These are phyloP conservation scores for Cromileptes altivelis DNA, from an alignment of 2,113 vertebrate species.

Conservation along the genomic window DNA sequence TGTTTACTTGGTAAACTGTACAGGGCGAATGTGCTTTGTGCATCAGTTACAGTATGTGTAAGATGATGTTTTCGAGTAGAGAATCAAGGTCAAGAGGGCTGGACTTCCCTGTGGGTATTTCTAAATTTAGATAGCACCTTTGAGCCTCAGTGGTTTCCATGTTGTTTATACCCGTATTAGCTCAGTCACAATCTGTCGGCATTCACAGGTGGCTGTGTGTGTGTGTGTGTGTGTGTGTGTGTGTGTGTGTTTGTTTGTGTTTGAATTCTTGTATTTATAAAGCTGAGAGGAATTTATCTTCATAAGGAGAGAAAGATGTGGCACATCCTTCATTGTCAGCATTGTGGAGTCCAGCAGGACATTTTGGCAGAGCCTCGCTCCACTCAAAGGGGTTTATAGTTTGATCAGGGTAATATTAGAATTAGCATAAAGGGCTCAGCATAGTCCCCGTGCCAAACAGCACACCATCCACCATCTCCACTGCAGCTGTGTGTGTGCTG, in stretches of 20 bases:
- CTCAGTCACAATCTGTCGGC: slow-evolving; percentile 21
- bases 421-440: slow-evolving; percentile 7
- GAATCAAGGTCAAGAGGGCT: slow-evolving; percentile 4
- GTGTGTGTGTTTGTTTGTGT: background rate
- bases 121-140: slow-evolving; percentile 28
- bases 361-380: background rate
- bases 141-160: slow-evolving; percentile 21
- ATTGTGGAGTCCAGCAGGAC: background rate
- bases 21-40: background rate
- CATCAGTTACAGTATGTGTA: background rate
- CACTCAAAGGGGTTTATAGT: background rate
- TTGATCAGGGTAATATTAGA: slow-evolving; percentile 5
- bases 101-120: background rate
- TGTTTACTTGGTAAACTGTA: slow-evolving; percentile 36
- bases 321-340: background rate
- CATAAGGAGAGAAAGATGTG: background rate
- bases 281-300: background rate
- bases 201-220: background rate
- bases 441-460: background rate
- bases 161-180: slow-evolving; percentile 32
- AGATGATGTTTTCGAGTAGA: slow-evolving; percentile 7
- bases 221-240: background rate
- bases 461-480: background rate
- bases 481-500: background rate
- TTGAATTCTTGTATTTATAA: slow-evolving; percentile 7